Evolutionary conservation across 2,797 vertebrate species (phyloP).

Genomic region (Coreius guichenoti): DNA sequence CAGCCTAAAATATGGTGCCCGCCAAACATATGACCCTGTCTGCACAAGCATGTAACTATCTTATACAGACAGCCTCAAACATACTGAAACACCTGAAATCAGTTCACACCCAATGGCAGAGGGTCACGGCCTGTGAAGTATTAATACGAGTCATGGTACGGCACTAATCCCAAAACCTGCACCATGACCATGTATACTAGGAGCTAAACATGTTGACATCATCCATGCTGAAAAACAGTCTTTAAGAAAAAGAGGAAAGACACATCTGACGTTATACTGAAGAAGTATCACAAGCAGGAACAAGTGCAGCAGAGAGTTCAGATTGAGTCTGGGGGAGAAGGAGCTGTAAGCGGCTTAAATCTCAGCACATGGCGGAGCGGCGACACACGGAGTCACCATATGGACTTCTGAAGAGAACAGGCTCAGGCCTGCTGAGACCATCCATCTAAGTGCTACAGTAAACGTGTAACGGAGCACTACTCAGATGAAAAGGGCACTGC

Average conservation of each 20-base stretch:
- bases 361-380: slow-evolving; percentile 52
- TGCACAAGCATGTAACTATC: neutral
- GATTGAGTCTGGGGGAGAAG: slow-evolving; percentile 31
- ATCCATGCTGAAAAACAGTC: neutral
- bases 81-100: neutral
- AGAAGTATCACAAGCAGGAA: neutral
- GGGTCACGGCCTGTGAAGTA: slow-evolving; percentile 19
- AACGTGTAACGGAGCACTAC: slow-evolving; percentile 3
- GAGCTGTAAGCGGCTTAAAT: slow-evolving; percentile 50
- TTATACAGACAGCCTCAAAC: slow-evolving; percentile 24
- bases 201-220: neutral
- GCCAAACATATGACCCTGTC: neutral
- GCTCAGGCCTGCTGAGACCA: slow-evolving; percentile 18
- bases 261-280: neutral
- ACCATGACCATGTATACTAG: neutral
- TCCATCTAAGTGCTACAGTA: slow-evolving; percentile 15
- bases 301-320: neutral
- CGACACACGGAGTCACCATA: slow-evolving; percentile 58
- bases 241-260: neutral
- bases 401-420: slow-evolving; percentile 38
- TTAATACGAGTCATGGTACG: slow-evolving; percentile 20
- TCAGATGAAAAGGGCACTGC: neutral
- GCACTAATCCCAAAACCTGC: slow-evolving; percentile 18
- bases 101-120: neutral
- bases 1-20: slow-evolving; percentile 64